Evolutionary conservation across 2,888 invertebrate species (phyloP), one percentile per base, ranked within the genome.

Genomic region (Ennomos quercinarius): DNA sequence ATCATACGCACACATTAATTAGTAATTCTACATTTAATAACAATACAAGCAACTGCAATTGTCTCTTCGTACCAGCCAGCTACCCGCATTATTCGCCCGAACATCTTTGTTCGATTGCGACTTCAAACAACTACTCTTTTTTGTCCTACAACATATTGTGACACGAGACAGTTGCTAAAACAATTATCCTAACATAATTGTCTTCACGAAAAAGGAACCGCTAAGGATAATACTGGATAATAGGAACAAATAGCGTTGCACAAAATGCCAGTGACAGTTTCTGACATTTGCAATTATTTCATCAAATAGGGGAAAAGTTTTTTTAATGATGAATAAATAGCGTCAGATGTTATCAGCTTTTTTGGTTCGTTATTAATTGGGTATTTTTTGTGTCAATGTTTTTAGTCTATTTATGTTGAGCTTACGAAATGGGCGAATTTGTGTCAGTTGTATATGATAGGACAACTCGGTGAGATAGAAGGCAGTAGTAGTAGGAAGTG

Each of bases 61-160:
- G 38, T 43, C 38, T 49, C 55, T 35, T 42, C 27, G 34, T 42
- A 11, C 46, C n/a, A 44, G 27, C 10, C 35, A 6, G 42, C 38
- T 27, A 11, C 10, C 35, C 2, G 42, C 38, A 11, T 45, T 36
- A 41, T 46, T 36, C 2, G 1, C 17, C 17, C 27, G 41, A 51
- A 46, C 47, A 46, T 57, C 51, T 51, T 57, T 58, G 52, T 58
- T 39, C 36, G 35, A 42, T 47, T 5, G 42, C 45, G 36, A 47
- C 47, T 49, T 53, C 40, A 53, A 58, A 58, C 44, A 53, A 27
- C 37, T 10, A 41, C 37, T 17, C 10, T 34, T 38, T 48, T 49
- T 63, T 60, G 63, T 63, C 37, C 42, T n/a, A n/a, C 41, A 48
- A 55, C 60, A 60, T 49, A 62, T 63, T 60, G 65, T 60, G 57